Evolutionary conservation across 35 echinoderm and acorn worm genomes (phyloP).

Genomic region (Strongylocentrotus purpuratus): DNA sequence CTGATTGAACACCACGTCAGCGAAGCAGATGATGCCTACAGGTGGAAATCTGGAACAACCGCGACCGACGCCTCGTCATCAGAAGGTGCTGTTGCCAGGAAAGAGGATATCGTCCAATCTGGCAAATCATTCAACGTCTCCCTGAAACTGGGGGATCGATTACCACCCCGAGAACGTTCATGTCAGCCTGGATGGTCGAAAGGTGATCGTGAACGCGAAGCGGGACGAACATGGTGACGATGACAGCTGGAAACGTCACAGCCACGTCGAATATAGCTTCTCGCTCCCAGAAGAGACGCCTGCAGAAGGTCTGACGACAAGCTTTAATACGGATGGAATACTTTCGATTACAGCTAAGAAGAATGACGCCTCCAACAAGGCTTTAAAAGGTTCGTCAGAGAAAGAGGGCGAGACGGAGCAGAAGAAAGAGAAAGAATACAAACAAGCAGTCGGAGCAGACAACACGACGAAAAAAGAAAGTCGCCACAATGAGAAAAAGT

Average conservation of each 20-base stretch:
- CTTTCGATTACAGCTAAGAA: neutral
- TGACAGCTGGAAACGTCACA: neutral
- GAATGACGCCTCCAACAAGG: neutral
- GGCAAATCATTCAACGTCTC: constrained; percentile 5
- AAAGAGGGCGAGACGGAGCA: no score
- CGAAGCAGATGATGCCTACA: neutral
- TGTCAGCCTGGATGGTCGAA: constrained; percentile 6
- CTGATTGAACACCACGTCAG: neutral
- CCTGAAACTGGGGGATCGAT: neutral
- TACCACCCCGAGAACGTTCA: neutral
- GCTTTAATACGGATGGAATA: neutral
- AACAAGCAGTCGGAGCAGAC: no score
- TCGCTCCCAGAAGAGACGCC: neutral
- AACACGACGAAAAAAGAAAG: neutral
- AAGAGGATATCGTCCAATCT: neutral
- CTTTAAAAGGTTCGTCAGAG: no score
- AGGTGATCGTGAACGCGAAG: neutral
- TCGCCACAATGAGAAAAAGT: neutral
- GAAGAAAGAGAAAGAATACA: no score
- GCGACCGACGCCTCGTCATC: neutral
- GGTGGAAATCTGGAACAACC: neutral
- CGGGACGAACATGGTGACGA: neutral
- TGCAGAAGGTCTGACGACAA: neutral
- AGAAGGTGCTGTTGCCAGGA: neutral
- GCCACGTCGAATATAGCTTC: constrained; percentile 20